These are phyloP conservation scores for Dipus sagitta DNA, from an alignment of 2,797 vertebrate genomes.

Conservation along the genomic window DNA sequence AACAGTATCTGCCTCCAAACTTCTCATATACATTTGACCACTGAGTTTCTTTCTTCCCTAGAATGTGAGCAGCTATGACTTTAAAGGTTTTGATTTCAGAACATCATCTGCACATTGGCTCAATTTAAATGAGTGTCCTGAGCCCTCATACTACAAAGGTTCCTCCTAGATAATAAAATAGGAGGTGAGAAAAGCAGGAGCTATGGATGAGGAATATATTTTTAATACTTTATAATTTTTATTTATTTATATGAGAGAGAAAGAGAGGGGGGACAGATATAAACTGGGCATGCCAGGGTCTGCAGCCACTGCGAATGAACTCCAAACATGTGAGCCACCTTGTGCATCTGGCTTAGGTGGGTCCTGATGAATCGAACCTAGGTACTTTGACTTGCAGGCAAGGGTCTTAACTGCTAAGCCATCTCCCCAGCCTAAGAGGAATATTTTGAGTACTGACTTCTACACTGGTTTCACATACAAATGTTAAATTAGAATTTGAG, in stretches of 20 bases:
- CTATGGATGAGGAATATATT: background rate
- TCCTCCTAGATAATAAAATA: background rate
- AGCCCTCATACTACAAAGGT: background rate
- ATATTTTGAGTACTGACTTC: background rate
- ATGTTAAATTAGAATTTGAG: slow-evolving; percentile 8
- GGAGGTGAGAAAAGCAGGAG: background rate
- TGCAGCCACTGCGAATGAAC: too few relatives aligned
- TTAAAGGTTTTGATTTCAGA: background rate
- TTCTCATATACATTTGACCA: background rate
- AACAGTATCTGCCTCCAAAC: background rate
- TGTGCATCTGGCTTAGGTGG: too few relatives aligned
- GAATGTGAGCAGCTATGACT: background rate
- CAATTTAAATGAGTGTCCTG: background rate
- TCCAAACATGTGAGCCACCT: too few relatives aligned
- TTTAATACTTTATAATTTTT: too few relatives aligned
- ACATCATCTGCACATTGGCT: background rate
- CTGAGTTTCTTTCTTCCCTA: background rate
- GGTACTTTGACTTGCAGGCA: too few relatives aligned
- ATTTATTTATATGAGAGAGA: background rate
- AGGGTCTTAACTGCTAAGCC: too few relatives aligned
- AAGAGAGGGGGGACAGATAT: too few relatives aligned
- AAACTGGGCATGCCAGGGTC: too few relatives aligned
- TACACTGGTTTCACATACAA: background rate
- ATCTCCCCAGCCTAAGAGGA: too few relatives aligned
- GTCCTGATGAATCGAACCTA: too few relatives aligned